Conservation (phyloP, 2,113 vertebrate genomes). For the Ancistrus triradiatus region DNA sequence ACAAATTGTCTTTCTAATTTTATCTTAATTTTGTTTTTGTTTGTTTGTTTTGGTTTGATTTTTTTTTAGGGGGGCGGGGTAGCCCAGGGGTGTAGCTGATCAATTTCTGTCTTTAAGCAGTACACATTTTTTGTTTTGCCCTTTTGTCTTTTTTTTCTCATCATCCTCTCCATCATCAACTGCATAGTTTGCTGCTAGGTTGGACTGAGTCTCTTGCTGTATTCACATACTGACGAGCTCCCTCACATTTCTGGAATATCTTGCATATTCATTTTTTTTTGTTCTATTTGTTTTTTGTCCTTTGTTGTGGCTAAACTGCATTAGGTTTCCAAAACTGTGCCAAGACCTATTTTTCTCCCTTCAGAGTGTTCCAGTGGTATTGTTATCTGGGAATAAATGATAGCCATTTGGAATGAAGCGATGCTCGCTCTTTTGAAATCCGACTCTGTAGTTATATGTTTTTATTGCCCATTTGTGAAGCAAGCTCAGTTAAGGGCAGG, state of each 20-base stretch:
- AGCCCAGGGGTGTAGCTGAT: no score
- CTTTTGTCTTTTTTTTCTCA: neutral
- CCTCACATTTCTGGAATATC: conserved; percentile 78
- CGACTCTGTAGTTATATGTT: conserved; percentile 13
- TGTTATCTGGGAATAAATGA: conserved; percentile 51
- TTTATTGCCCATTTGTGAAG: conserved; percentile 4
- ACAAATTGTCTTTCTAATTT: no score
- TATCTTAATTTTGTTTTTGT: no score
- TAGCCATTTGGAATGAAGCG: conserved; percentile 46
- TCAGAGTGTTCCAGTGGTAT: conserved; percentile 35
- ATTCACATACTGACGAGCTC: conserved; percentile 66
- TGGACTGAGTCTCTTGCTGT: conserved; percentile 53
- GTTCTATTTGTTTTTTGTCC: conserved; percentile 36
- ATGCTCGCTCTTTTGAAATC: conserved; percentile 11
- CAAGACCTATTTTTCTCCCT: conserved; percentile 27
- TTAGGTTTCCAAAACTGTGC: conserved; percentile 42
- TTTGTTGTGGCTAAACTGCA: conserved; percentile 56
- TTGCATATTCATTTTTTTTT: conserved; percentile 67
- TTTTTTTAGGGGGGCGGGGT: no score
- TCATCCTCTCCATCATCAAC: neutral
- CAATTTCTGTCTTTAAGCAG: no score
- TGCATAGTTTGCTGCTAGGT: conserved; percentile 41
- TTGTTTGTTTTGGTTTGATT: no score
- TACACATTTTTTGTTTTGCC: neutral
- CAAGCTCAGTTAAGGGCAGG: neutral